These are phyloP conservation scores for Phainopepla nitens DNA, from an alignment of 2,113 vertebrate species.

Conservation along the genomic window DNA sequence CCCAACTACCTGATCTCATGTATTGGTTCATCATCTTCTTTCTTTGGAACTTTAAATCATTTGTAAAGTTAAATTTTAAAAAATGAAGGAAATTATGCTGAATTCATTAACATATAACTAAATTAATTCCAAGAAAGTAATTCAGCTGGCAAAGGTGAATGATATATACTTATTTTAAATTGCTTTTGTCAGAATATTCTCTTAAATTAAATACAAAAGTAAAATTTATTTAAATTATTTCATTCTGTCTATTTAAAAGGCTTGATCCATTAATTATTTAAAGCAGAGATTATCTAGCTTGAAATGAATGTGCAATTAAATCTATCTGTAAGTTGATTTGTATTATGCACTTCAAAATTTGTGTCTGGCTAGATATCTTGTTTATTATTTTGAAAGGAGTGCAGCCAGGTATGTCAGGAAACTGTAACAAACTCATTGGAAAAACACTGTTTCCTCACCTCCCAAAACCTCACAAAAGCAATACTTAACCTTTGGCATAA, in stretches of 20 bases:
- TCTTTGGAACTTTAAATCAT: slow-evolving; percentile 6
- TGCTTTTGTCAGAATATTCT: neutral
- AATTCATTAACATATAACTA: neutral
- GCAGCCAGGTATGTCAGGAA: neutral
- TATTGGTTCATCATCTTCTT: neutral
- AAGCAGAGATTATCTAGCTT: neutral
- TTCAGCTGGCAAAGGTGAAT: neutral
- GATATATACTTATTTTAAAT: slow-evolving; percentile 17
- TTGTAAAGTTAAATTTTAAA: neutral
- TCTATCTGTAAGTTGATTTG: neutral
- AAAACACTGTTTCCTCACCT: neutral
- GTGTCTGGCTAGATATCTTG: neutral
- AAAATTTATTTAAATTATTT: neutral
- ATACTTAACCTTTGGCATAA: neutral
- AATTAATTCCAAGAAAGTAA: neutral
- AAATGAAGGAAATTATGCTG: neutral
- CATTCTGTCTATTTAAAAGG: neutral
- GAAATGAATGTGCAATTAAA: neutral
- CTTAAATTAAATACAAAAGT: neutral
- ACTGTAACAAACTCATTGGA: neutral
- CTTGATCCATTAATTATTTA: slow-evolving; percentile 33
- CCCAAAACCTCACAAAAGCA: neutral
- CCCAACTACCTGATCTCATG: neutral
- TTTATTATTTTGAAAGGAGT: neutral
- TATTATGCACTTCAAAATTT: neutral